phyloP scores from a whole-genome alignment of 64 coral and sea anemone genomes.

The Astreopora myriophthalma region DNA sequence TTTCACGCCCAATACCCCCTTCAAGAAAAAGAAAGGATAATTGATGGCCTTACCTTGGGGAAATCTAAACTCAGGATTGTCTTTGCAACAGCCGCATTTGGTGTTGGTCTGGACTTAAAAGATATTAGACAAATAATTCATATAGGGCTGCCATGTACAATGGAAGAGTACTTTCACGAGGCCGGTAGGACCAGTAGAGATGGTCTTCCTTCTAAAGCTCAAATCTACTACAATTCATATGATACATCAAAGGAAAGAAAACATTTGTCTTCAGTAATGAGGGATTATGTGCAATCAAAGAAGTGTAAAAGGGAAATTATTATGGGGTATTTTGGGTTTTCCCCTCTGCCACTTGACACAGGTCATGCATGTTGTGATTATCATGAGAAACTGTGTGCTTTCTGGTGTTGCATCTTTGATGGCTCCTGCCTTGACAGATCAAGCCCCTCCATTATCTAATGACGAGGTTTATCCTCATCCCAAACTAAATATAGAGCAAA shows the following conservation, averaged over 20 bases:
- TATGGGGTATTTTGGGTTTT: slow-evolving; percentile 22
- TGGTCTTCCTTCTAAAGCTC: slow-evolving; percentile 14
- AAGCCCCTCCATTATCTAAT: neutral
- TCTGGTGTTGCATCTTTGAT: neutral
- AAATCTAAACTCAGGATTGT: slow-evolving; percentile 21
- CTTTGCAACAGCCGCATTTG: slow-evolving; percentile 34
- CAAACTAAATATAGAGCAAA: neutral
- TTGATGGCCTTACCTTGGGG: neutral
- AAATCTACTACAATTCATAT: slow-evolving; percentile 36
- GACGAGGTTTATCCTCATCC: neutral
- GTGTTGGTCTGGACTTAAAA: slow-evolving; percentile 29
- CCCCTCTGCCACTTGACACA: neutral
- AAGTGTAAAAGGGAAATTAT: slow-evolving; percentile 19
- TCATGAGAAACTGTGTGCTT: neutral
- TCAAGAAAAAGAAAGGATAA: neutral
- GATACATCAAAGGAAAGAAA: slow-evolving; percentile 43
- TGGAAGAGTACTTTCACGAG: slow-evolving; percentile 50
- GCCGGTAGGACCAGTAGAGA: slow-evolving; percentile 17
- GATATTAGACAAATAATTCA: slow-evolving; percentile 42
- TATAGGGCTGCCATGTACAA: neutral
- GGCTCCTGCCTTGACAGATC: neutral
- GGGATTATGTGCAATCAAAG: neutral
- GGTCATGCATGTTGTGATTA: slow-evolving; percentile 33
- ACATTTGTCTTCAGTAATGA: slow-evolving; percentile 38
- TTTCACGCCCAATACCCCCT: slow-evolving; percentile 4